phyloP scores from a whole-genome alignment of 2,888 invertebrate species.

The Nymphalis c-album region DNA sequence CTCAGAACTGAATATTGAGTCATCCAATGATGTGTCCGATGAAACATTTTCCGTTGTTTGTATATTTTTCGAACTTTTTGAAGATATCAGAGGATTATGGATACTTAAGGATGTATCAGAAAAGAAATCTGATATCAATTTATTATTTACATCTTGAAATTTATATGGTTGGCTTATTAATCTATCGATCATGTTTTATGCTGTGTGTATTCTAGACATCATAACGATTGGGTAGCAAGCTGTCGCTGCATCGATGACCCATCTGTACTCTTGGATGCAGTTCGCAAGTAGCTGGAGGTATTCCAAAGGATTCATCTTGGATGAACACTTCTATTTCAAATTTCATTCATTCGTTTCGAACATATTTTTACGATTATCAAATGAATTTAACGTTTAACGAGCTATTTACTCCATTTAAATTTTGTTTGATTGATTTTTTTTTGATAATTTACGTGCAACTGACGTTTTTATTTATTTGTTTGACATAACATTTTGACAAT shows the following conservation, averaged over 20 bases:
- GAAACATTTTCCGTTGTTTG: constrained; percentile 7
- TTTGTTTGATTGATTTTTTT: not conserved
- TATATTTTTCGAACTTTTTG: constrained; percentile 28
- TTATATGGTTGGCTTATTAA: not conserved
- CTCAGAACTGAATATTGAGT: constrained; percentile 33
- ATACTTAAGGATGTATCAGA: constrained; percentile 7
- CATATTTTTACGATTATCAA: constrained; percentile 21
- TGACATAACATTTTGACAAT: not conserved
- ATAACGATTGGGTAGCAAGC: constrained; percentile 63
- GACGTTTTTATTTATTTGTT: not conserved
- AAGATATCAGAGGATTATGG: too few relatives aligned
- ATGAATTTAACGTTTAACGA: not conserved
- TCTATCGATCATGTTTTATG: constrained; percentile 37
- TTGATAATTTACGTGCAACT: not conserved
- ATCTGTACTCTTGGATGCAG: constrained; percentile 63
- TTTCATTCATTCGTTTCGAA: constrained; percentile 8
- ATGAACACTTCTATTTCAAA: constrained; percentile 17
- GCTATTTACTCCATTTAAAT: constrained; percentile 8
- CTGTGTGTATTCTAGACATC: constrained; percentile 67
- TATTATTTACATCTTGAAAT: not conserved
- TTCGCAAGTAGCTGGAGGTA: constrained; percentile 54
- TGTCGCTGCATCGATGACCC: constrained; percentile 65
- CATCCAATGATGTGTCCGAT: constrained; percentile 1
- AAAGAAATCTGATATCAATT: not conserved
- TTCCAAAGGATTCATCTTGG: constrained; percentile 59